Evolutionary conservation across 1,140 invertebrate genomes (phyloP).

Genomic region (Himalopsyche phryganea): DNA sequence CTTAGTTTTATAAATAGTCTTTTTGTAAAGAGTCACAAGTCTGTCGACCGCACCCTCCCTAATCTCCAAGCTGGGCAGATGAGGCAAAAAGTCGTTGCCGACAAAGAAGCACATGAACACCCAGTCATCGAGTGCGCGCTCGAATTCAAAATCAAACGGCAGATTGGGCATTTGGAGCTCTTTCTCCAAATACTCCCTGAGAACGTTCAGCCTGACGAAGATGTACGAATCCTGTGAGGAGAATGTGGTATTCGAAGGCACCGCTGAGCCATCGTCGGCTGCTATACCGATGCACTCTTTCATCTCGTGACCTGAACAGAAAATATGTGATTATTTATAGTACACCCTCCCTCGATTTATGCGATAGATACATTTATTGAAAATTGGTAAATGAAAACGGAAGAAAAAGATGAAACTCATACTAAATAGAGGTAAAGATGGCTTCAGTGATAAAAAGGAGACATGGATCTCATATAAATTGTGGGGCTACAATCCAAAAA

Average conservation of each 20-base stretch:
- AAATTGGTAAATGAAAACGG: too few relatives aligned
- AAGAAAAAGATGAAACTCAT: too few relatives aligned
- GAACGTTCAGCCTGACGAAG: slow-evolving; percentile 86
- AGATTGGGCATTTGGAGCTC: slow-evolving; percentile 91
- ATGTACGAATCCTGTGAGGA: slow-evolving; percentile 78
- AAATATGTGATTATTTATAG: neutral
- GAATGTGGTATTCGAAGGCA: slow-evolving; percentile 54
- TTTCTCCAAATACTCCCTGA: slow-evolving; percentile 91
- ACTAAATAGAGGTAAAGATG: too few relatives aligned
- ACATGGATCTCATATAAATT: too few relatives aligned
- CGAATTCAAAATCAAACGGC: slow-evolving; percentile 87
- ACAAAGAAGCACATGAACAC: slow-evolving; percentile 99
- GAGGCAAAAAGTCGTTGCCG: slow-evolving; percentile 98
- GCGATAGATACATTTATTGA: too few relatives aligned
- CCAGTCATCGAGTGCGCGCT: slow-evolving; percentile 95
- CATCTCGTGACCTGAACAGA: slow-evolving; percentile 80
- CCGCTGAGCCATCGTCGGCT: slow-evolving; percentile 42
- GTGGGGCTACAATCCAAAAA: too few relatives aligned
- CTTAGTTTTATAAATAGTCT: slow-evolving; percentile 88
- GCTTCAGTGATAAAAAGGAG: too few relatives aligned
- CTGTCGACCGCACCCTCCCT: slow-evolving; percentile 96
- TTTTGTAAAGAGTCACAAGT: slow-evolving; percentile 91
- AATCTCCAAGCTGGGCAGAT: slow-evolving; percentile 97
- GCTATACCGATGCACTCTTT: slow-evolving; percentile 83
- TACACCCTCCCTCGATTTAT: too few relatives aligned